Evolutionary conservation across 2,888 invertebrate genomes (phyloP).

Genomic region (Orchesellides sinensis): DNA sequence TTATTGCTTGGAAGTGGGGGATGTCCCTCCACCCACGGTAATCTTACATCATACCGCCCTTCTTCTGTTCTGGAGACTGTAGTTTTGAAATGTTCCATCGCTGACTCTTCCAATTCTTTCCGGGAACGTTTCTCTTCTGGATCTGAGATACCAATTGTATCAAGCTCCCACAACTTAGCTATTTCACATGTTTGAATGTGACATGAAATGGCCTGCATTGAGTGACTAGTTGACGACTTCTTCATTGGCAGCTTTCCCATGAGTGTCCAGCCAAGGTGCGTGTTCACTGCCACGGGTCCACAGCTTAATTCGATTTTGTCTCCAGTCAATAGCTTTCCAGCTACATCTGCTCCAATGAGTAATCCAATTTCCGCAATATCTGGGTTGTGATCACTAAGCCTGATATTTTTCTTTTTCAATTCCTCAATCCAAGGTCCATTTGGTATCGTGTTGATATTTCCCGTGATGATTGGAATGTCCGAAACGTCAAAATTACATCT

Average conservation of each 20-base stretch:
- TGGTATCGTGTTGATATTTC: neutral
- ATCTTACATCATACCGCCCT: constrained; percentile 74
- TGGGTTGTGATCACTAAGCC: neutral
- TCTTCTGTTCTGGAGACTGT: neutral
- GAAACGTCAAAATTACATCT: neutral
- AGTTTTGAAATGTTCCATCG: too few relatives aligned
- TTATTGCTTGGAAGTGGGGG: constrained; percentile 70
- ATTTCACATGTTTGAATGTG: constrained; percentile 75
- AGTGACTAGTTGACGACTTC: constrained; percentile 22
- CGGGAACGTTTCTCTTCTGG: too few relatives aligned
- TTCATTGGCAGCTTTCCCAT: constrained; percentile 29
- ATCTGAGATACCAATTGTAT: too few relatives aligned
- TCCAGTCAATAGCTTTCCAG: constrained; percentile 34
- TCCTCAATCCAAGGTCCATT: neutral
- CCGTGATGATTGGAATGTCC: neutral
- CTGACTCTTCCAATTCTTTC: too few relatives aligned
- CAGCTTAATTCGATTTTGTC: neutral
- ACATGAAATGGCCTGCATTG: neutral
- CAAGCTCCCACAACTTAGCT: constrained; percentile 74
- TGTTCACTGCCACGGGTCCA: constrained; percentile 26
- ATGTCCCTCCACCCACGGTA: constrained; percentile 76
- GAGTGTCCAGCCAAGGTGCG: constrained; percentile 6
- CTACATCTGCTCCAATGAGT: constrained; percentile 28
- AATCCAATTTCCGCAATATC: neutral
- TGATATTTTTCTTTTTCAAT: neutral